Evolutionary conservation across 2,797 vertebrate species (phyloP).

Genomic region (Hybognathus amarus): DNA sequence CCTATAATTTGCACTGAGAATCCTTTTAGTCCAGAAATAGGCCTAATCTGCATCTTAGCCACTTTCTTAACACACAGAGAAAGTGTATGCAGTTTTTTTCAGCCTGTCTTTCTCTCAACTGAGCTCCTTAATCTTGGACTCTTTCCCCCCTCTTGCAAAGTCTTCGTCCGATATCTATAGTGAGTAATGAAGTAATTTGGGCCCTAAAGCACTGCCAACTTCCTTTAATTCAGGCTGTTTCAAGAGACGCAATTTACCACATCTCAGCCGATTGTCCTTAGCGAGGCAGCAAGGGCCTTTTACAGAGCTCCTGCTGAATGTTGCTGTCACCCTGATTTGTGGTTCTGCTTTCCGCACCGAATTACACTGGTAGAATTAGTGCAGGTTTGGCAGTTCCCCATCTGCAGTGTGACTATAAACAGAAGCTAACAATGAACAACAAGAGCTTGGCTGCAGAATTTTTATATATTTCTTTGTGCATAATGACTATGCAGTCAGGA

Average conservation of each 20-base stretch:
- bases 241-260: slow-evolving; percentile 56
- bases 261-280: slow-evolving; percentile 57
- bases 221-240: slow-evolving; percentile 56
- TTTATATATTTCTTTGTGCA: slow-evolving; percentile 42
- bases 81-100: slow-evolving; percentile 1
- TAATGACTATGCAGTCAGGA: slow-evolving; percentile 48
- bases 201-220: slow-evolving; percentile 53
- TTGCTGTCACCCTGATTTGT: slow-evolving; percentile 75
- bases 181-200: slow-evolving; percentile 58
- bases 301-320: slow-evolving; percentile 67
- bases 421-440: slow-evolving; percentile 45
- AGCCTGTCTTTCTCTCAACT: slow-evolving; percentile 12
- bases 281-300: slow-evolving; percentile 48
- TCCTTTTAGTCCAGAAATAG: slow-evolving; percentile 11
- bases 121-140: slow-evolving; percentile 44
- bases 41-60: slow-evolving; percentile 29
- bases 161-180: slow-evolving; percentile 48
- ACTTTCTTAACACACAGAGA: slow-evolving; percentile 6
- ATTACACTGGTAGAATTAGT: slow-evolving; percentile 58
- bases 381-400: slow-evolving; percentile 55
- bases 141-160: slow-evolving; percentile 35
- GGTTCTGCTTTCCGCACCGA: slow-evolving; percentile 46
- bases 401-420: slow-evolving; percentile 56
- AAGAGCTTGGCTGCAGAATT: slow-evolving; percentile 39
- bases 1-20: slow-evolving; percentile 14